Percentiles rank a stretch among this genome's conserved stretches.
Conservation (phyloP, 2,113 vertebrate genomes). For the Diadophis punctatus region DNA sequence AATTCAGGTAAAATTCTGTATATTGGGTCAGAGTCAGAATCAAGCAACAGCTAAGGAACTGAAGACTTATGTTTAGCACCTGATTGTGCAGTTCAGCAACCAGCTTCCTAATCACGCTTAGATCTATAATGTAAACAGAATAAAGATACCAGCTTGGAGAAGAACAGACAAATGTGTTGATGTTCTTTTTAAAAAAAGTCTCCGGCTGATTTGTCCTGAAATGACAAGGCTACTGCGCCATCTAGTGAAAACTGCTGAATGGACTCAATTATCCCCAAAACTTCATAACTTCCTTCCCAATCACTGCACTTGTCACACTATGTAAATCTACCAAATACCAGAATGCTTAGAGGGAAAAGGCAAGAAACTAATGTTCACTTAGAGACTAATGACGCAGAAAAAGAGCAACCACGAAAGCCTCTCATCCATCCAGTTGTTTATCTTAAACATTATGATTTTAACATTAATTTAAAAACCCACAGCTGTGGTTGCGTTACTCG, state of each 20-base stretch:
- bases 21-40: not conserved
- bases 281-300: conserved; percentile 5
- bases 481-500: not conserved
- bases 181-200: not conserved
- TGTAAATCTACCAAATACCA: not conserved
- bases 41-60: not conserved
- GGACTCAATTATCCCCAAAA: not conserved
- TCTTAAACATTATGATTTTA: not conserved
- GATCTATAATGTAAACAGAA: not conserved
- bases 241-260: not conserved
- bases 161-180: not conserved
- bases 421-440: not conserved
- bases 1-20: not conserved
- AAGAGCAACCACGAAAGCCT: not conserved
- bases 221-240: not conserved
- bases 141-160: not conserved
- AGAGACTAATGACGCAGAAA: not conserved
- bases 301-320: not conserved
- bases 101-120: not conserved
- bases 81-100: not conserved
- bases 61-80: not conserved
- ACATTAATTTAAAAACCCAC: too few relatives aligned
- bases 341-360: not conserved
- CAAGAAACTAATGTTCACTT: conserved; percentile 21
- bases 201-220: not conserved